phyloP scores from a whole-genome alignment of 2,888 invertebrate genomes.

The Agonopterix subpropinquella region DNA sequence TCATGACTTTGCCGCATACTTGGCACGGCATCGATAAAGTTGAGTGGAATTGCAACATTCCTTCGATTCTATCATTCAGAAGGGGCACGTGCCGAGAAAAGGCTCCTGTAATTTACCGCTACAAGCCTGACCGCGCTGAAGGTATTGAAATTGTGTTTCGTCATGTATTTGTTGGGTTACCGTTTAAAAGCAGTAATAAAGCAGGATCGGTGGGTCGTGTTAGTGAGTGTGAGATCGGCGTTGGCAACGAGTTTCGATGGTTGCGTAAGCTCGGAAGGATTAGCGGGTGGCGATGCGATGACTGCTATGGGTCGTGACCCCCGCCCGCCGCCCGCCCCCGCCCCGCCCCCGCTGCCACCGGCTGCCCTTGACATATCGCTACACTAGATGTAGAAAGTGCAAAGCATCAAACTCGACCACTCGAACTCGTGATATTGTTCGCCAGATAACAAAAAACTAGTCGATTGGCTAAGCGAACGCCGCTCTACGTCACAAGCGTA shows the following conservation, averaged over 20 bases:
- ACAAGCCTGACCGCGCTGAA: slow-evolving; percentile 43
- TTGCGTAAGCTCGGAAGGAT: slow-evolving; percentile 37
- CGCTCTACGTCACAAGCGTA: too few species aligned
- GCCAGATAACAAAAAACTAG: slow-evolving; percentile 13
- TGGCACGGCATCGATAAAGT: slow-evolving; percentile 17
- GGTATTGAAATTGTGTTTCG: slow-evolving; percentile 33
- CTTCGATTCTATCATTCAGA: slow-evolving; percentile 29
- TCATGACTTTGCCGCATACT: slow-evolving; percentile 19
- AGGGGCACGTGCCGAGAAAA: slow-evolving; percentile 33
- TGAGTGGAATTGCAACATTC: slow-evolving; percentile 29
- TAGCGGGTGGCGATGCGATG: slow-evolving; percentile 30
- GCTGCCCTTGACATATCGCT: slow-evolving; percentile 63
- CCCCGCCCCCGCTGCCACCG: slow-evolving; percentile 22
- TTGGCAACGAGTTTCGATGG: slow-evolving; percentile 17
- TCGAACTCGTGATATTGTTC: slow-evolving; percentile 21
- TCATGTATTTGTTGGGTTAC: not conserved
- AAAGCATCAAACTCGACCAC: slow-evolving; percentile 33
- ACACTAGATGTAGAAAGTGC: slow-evolving; percentile 54
- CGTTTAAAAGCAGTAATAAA: not conserved
- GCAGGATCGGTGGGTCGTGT: too few species aligned
- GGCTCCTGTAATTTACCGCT: slow-evolving; percentile 40
- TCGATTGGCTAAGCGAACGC: not conserved
- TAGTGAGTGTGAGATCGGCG: too few species aligned
- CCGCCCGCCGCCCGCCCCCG: slow-evolving; percentile 16
- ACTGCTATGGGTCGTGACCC: slow-evolving; percentile 32